These are phyloP conservation scores for Timandra comae DNA, from an alignment of 2,888 invertebrate genomes.

Conservation along the genomic window DNA sequence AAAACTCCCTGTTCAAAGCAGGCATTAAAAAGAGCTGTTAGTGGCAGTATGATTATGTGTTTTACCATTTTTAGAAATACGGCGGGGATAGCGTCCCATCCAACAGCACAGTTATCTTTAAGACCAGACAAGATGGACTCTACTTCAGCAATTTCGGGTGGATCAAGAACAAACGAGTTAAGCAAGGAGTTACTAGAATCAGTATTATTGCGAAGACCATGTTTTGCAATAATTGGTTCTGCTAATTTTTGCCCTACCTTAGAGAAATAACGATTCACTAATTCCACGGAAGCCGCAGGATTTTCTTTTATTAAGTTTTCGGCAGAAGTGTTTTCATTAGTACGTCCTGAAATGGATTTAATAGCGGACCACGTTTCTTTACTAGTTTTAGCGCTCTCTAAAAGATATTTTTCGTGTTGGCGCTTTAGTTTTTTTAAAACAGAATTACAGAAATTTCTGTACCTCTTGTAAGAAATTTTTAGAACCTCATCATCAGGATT, in stretches of 20 bases:
- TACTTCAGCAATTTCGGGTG: not conserved
- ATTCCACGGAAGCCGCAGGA: too few relatives aligned
- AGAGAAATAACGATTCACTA: too few relatives aligned
- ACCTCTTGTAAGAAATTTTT: constrained; percentile 6
- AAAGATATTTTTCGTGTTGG: constrained; percentile 2
- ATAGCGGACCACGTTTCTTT: too few relatives aligned
- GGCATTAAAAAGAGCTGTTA: too few relatives aligned
- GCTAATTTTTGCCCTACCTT: too few relatives aligned
- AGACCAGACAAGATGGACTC: not conserved
- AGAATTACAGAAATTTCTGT: constrained; percentile 8
- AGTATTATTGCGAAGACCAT: not conserved
- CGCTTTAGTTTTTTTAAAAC: constrained; percentile 5
- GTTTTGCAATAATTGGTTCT: too few relatives aligned
- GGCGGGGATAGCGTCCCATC: not conserved
- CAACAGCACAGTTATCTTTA: not conserved
- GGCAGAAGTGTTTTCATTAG: not conserved
- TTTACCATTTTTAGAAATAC: not conserved
- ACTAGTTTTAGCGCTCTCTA: constrained; percentile 4
- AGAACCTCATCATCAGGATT: constrained; percentile 2
- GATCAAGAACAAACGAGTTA: not conserved
- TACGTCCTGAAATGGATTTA: constrained; percentile 4
- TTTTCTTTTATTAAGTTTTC: not conserved
- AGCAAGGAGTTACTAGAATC: not conserved
- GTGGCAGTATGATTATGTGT: not conserved
- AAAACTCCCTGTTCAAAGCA: too few relatives aligned